Percentiles rank a stretch among this genome's conserved stretches.
Conservation (phyloP, 2,888 invertebrate genomes). For the Acanthosepion lycidas region DNA sequence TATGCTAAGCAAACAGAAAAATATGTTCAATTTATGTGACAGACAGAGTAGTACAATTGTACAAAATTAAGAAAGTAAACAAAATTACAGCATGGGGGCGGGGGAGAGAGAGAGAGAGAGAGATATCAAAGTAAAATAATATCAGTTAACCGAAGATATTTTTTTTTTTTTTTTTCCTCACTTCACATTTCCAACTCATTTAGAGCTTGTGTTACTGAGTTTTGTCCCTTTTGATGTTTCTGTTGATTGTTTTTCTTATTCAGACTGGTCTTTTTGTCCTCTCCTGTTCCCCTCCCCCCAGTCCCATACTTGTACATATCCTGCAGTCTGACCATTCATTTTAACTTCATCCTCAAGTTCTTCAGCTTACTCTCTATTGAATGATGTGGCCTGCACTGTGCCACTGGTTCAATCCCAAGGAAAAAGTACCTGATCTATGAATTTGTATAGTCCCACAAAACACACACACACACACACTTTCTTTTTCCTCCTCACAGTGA, state of each 20-base stretch:
- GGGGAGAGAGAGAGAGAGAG: too few species aligned
- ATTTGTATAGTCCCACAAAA: not conserved
- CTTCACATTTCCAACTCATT: not conserved
- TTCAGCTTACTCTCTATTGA: constrained; percentile 33
- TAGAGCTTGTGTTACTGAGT: constrained; percentile 17
- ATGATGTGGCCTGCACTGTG: not conserved
- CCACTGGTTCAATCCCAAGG: not conserved
- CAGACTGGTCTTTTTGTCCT: not conserved
- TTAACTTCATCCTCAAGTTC: not conserved
- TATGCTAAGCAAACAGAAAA: too few species aligned
- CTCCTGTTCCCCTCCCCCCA: not conserved
- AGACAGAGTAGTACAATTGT: too few species aligned
- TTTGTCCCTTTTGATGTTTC: not conserved
- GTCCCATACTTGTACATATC: not conserved
- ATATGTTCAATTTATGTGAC: too few species aligned
- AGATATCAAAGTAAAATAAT: not conserved
- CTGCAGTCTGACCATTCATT: constrained; percentile 33
- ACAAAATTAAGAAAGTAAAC: too few species aligned
- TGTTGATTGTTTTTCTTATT: not conserved
- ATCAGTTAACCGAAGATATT: not conserved
- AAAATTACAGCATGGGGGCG: too few species aligned
- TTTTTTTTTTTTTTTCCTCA: not conserved
- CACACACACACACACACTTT: not conserved
- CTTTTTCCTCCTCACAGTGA: not conserved
- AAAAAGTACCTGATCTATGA: not conserved